Conservation (phyloP, 2,797 vertebrate genomes). For the Manis crassicaudata region DNA sequence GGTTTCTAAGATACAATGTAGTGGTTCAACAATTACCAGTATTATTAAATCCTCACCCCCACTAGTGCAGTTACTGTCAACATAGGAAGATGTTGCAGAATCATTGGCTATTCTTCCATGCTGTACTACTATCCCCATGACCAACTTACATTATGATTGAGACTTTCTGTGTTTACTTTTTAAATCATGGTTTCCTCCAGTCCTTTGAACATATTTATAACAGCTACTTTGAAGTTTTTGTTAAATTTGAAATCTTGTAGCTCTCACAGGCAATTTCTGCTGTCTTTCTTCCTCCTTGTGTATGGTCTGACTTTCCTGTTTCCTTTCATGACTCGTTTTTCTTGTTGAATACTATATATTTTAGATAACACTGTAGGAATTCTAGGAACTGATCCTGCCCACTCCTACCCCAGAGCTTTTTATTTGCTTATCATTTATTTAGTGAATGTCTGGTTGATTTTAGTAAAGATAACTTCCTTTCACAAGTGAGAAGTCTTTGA, state of each 20-base stretch:
- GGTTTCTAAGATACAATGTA: too few species aligned
- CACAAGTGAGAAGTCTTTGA: background rate
- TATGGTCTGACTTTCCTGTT: background rate
- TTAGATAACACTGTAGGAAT: background rate
- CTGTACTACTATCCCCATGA: too few species aligned
- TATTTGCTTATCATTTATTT: background rate
- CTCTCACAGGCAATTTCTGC: background rate
- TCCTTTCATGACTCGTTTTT: background rate
- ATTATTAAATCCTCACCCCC: too few species aligned
- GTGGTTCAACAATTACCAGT: too few species aligned
- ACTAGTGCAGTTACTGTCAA: too few species aligned
- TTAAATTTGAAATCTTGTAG: background rate
- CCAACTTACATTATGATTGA: too few species aligned
- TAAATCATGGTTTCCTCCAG: background rate
- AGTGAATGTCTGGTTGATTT: background rate
- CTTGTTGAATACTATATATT: background rate
- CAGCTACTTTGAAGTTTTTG: background rate
- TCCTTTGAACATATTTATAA: background rate
- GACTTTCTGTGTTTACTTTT: background rate
- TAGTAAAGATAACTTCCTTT: background rate
- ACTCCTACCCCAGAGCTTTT: background rate
- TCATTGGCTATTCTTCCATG: too few species aligned
- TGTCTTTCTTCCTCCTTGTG: background rate
- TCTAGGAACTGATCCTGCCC: background rate
- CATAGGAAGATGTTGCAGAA: too few species aligned